Percentiles rank a stretch among this genome's conserved stretches.
Evolutionary conservation across 2,113 vertebrate genomes (phyloP).

Genomic region (Sturnus vulgaris): DNA sequence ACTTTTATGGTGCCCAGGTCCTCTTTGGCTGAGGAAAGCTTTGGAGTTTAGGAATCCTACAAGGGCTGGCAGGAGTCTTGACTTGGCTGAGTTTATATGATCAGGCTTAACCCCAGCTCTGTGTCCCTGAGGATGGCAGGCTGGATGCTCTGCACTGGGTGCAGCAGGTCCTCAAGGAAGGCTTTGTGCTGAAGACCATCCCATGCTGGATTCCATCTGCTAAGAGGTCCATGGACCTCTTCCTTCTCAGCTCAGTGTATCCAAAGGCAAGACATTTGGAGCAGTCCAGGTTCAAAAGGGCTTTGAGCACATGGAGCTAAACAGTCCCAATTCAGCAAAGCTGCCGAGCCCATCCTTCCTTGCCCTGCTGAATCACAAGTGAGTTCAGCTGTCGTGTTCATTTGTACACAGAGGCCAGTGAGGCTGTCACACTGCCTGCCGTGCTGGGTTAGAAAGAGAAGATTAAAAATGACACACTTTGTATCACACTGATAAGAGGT

Average conservation of each 20-base stretch:
- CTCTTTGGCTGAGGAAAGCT: not conserved
- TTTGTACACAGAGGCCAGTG: not conserved
- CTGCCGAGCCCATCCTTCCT: not conserved
- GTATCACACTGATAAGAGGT: not conserved
- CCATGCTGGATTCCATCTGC: not conserved
- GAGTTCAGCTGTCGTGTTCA: not conserved
- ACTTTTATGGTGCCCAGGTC: not conserved
- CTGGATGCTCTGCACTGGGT: not conserved
- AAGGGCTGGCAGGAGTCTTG: not conserved
- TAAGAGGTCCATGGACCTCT: no score
- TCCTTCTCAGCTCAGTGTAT: not conserved
- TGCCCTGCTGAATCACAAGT: not conserved
- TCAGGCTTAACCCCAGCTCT: fast-evolving
- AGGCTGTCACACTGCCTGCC: not conserved
- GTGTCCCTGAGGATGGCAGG: not conserved
- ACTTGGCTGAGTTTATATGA: not conserved
- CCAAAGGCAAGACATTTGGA: not conserved
- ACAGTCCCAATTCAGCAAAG: not conserved
- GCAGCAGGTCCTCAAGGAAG: not conserved
- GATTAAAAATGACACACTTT: not conserved
- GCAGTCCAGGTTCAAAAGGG: not conserved
- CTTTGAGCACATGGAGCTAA: not conserved
- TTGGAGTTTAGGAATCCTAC: not conserved
- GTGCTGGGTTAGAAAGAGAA: not conserved
- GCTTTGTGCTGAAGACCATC: not conserved